phyloP scores from a whole-genome alignment of 2,797 vertebrate species.

The Ispidina lecontei region DNA sequence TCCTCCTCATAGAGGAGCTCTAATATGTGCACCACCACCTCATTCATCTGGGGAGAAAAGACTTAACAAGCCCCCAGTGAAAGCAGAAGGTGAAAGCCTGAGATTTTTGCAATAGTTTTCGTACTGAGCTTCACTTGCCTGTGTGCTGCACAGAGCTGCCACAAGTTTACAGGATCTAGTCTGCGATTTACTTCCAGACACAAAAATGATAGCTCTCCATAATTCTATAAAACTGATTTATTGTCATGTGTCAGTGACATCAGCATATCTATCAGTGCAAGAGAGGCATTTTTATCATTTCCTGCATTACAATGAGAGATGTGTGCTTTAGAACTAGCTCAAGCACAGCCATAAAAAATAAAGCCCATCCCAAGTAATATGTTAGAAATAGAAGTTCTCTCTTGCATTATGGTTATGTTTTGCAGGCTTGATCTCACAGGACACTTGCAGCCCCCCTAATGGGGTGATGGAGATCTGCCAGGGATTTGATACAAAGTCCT shows the following conservation, averaged over 20 bases:
- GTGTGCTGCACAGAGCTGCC: background rate
- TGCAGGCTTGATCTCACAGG: constrained; percentile 3
- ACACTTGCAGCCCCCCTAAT: background rate
- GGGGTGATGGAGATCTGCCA: constrained; percentile 31
- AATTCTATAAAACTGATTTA: background rate
- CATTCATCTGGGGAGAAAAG: background rate
- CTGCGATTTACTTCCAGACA: background rate
- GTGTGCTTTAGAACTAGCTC: background rate
- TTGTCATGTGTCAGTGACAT: background rate
- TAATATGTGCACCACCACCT: background rate
- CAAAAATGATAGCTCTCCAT: background rate
- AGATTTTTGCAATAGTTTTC: background rate
- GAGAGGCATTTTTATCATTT: background rate
- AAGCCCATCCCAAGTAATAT: background rate
- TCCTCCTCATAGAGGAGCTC: background rate
- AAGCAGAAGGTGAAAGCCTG: background rate
- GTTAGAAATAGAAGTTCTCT: constrained; percentile 15
- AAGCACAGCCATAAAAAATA: constrained; percentile 8
- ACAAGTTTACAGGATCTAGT: background rate
- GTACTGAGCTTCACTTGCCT: background rate
- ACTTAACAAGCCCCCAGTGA: background rate
- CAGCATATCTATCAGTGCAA: background rate
- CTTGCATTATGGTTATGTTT: background rate
- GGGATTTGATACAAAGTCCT: background rate
- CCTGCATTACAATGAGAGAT: background rate